Evolutionary conservation across 1,140 invertebrate genomes (phyloP).

Genomic region (Scaptomyza pallida): DNA sequence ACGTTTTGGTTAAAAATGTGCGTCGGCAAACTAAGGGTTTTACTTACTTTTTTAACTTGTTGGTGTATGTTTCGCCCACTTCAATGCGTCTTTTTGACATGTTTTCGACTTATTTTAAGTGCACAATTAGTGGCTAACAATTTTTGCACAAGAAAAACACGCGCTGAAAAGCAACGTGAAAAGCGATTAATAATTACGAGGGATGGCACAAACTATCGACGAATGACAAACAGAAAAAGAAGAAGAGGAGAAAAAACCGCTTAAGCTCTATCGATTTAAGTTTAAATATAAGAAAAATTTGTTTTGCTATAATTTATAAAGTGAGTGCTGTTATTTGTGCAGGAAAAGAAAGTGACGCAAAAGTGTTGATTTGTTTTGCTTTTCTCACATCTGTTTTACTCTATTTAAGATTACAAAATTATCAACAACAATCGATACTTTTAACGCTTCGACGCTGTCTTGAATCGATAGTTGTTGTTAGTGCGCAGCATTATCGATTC

Average conservation of each 20-base stretch:
- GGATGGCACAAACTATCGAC: conserved; percentile 12
- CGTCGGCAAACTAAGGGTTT: not conserved
- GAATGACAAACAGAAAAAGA: not conserved
- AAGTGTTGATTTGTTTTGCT: too few relatives aligned
- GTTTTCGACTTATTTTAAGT: conserved; percentile 12
- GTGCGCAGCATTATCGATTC: conserved; percentile 53
- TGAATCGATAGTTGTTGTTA: conserved; percentile 33
- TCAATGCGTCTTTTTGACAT: conserved; percentile 94
- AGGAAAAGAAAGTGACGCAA: too few relatives aligned
- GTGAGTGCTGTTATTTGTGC: too few relatives aligned
- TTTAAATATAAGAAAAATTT: not conserved
- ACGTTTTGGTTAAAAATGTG: not conserved
- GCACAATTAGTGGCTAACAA: conserved; percentile 17
- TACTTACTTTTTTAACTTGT: conserved; percentile 88
- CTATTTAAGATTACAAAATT: too few relatives aligned
- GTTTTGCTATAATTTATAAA: not conserved
- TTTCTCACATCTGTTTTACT: too few relatives aligned
- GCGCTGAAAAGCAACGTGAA: conserved; percentile 71
- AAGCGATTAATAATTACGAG: conserved; percentile 35
- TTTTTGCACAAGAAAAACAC: conserved; percentile 68
- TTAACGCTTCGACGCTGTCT: not conserved
- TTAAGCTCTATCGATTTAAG: not conserved
- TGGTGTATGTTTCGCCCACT: conserved; percentile 92
- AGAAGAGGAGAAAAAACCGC: too few relatives aligned
- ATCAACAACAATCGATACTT: not conserved